Percentiles rank a stretch among this genome's conserved stretches.
Conservation (phyloP, 2,888 invertebrate genomes). For the Cecidostiba fungosa region DNA sequence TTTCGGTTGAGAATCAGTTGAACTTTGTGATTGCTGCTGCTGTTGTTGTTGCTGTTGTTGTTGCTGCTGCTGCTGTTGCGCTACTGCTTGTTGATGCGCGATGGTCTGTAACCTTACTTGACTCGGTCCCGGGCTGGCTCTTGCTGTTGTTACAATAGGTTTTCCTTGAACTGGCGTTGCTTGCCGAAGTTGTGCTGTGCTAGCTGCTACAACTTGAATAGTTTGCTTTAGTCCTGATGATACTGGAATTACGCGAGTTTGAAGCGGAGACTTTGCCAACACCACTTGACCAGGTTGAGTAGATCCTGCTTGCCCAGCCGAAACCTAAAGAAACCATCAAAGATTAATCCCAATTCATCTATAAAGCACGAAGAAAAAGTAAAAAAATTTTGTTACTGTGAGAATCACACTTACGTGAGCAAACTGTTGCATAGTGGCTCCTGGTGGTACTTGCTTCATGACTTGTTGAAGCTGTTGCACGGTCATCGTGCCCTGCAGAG, state of each 20-base stretch:
- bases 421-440: constrained; percentile 76
- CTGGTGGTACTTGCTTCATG: constrained; percentile 84
- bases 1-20: constrained; percentile 62
- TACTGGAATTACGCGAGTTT: constrained; percentile 86
- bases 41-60: constrained; percentile 63
- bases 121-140: constrained; percentile 81
- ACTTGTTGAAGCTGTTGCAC: constrained; percentile 90
- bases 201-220: constrained; percentile 82
- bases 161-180: constrained; percentile 75
- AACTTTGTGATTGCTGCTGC: constrained; percentile 59
- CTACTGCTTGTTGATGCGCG: constrained; percentile 74
- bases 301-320: constrained; percentile 79
- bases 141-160: constrained; percentile 79
- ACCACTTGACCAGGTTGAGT: constrained; percentile 83
- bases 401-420: constrained; percentile 73
- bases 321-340: constrained; percentile 67
- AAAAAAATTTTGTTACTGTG: too few relatives aligned
- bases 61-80: constrained; percentile 72
- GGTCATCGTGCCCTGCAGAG: constrained; percentile 84
- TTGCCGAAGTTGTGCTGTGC: constrained; percentile 79
- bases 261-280: constrained; percentile 83
- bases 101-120: constrained; percentile 84
- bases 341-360: neutral
- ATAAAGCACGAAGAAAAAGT: neutral
- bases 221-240: constrained; percentile 82